Evolutionary conservation across 2,113 vertebrate species (phyloP), one percentile per base, ranked within the genome.

Genomic region (Poeciliopsis prolifica): DNA sequence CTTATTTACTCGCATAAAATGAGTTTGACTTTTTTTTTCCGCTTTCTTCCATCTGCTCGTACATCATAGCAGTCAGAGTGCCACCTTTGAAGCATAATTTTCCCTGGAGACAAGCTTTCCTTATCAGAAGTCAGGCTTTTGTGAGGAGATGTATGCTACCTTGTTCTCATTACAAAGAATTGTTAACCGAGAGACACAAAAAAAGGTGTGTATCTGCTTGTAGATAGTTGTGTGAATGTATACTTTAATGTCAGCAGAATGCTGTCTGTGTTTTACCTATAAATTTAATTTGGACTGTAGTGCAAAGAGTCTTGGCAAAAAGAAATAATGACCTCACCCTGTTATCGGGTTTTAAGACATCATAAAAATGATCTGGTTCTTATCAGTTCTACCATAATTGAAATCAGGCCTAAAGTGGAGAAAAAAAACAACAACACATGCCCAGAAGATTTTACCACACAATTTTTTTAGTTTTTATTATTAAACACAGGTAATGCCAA

Each of bases 1-100:
- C 65, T 74, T 88, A 69, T 86, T 87, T 86, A 70, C 81, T 78
- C 72, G 37, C 31, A 75, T 71, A 7, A 77, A 82, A 77, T 79
- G 64, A 80, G 77, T n/a, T 12, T 22, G 29, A 62, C 51, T 72
- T 78, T 58, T 74, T 42, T 42, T 19, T 54, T 2, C 2, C 24
- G 51, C 67, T 70, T 63, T 33, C 68, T 73, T 69, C 68, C 37
- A 51, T 33, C 15, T 29, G 69, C 65, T 54, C 1, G 5, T 58
- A 48, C 68, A 67, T 77, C 37, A 61, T 13, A 78, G 70, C 61
- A 60, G 65, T 44, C 29, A 14, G 40, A 24, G 66, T 58, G 75
- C 64, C 68, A 68, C 24, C 74, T 85, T 71, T 79, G 66, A 82
- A 65, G 65, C 11, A 42, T 51, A 6, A 61, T 74, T 37, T 66